Base-by-base conservation (phyloP, 2,888 invertebrate species). In the Fissipunctia ypsillon region DNA sequence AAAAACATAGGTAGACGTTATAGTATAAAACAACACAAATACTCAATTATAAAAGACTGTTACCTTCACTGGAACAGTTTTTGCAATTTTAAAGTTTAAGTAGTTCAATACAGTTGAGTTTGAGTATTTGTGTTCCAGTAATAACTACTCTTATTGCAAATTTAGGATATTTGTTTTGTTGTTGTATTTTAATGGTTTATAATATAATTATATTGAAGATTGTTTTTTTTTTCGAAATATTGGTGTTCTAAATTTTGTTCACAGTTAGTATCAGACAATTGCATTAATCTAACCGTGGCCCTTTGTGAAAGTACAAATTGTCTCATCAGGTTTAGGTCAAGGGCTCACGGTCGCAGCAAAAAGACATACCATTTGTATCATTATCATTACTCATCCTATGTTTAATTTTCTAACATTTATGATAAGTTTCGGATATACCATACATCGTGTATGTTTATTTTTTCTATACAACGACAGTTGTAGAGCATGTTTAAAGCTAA, bases 121-220 rank as follows among this genome's bases (percentile, higher is more conserved):
- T 95, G 96, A 95, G 95, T 96, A 95, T 96, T 96, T 95, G 96
- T 95, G 94, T 95, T 95, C 84, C 87, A 88, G 84, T 90, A 90
- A 89, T 89, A 83, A 48, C 65, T 82, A 90, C 87, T 88, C 90
- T 86, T 91, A 90, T 86, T 88, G 89, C 90, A 90, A 88, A 84
- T 81, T 90, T 92, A 91, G 92, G 90, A 90, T 93, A 93, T 93
- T 94, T 93, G 95, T 96, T 95, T 95, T 95, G 95, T 96, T 96
- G 94, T 95, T 95, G 93, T 94, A 95, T 94, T 94, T 94, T 94
- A 94, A 95, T 95, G 93, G 95, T 95, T 95, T 95, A 95, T 95
- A 94, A 93, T 92, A 93, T 93, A 90, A 93, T 91, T 94, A 93
- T 94, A 92, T 94, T 91, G 90, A 93, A 89, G 89, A 91, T 94